A percentile compares a stretch with the other conserved stretches of the same genome.
These are phyloP conservation scores for Pimephales promelas DNA, from an alignment of 2,113 vertebrate genomes.

Conservation along the genomic window DNA sequence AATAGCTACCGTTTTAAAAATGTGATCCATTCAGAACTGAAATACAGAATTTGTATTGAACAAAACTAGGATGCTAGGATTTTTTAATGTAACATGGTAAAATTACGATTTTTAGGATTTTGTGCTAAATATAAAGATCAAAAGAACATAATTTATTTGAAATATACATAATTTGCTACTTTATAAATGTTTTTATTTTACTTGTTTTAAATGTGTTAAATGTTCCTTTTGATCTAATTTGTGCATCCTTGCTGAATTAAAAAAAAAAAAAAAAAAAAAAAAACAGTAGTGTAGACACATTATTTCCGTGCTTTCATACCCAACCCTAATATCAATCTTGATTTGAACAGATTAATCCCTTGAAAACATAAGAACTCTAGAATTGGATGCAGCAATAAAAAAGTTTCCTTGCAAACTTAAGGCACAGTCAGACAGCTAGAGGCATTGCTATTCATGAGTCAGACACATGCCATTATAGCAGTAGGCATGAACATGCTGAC, in stretches of 20 bases:
- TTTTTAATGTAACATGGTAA: background rate
- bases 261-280: background rate
- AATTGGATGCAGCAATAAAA: background rate
- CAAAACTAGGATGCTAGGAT: background rate
- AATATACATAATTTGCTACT: background rate
- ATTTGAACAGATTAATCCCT: no score
- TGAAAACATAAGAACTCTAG: background rate
- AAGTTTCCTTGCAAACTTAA: background rate
- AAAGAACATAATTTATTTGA: background rate
- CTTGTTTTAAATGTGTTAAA: background rate
- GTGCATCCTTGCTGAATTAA: background rate
- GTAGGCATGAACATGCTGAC: conserved; percentile 80
- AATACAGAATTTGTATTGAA: background rate
- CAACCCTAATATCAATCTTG: no score
- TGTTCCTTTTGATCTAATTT: background rate
- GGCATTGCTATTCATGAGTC: conserved; percentile 87
- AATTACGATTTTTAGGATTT: no score
- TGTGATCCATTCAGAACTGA: background rate
- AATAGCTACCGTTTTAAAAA: no score
- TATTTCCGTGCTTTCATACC: no score
- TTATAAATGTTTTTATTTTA: background rate
- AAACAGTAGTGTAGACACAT: no score
- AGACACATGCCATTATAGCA: conserved; percentile 91
- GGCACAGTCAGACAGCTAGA: conserved; percentile 67
- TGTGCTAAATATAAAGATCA: no score